Evolutionary conservation across 2,888 invertebrate species (phyloP).

Genomic region (Hermodice carunculata): DNA sequence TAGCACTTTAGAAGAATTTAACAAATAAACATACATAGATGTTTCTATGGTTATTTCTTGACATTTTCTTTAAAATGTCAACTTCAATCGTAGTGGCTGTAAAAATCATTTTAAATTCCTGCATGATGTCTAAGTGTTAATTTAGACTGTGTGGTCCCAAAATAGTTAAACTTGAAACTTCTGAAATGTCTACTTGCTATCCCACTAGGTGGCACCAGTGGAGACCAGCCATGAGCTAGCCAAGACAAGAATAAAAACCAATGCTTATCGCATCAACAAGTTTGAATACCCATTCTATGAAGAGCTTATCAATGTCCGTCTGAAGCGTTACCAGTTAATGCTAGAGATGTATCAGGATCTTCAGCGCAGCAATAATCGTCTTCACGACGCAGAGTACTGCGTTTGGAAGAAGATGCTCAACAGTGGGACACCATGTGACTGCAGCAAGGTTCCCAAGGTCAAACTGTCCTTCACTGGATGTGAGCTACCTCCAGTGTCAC

Average conservation of each 20-base stretch:
- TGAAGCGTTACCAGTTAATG: slow-evolving; percentile 53
- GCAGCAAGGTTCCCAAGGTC: slow-evolving; percentile 32
- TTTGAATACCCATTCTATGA: slow-evolving; percentile 65
- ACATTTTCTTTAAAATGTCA: no score
- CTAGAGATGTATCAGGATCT: slow-evolving; percentile 45
- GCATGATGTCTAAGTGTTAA: no score
- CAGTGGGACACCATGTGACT: slow-evolving; percentile 38
- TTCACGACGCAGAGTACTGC: slow-evolving; percentile 45
- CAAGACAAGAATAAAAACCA: slow-evolving; percentile 57
- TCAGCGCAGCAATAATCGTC: slow-evolving; percentile 33
- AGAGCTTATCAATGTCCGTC: slow-evolving; percentile 57
- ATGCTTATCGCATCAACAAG: slow-evolving; percentile 62
- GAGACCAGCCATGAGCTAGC: slow-evolving; percentile 59
- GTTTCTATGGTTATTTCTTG: no score
- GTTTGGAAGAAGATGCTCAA: slow-evolving; percentile 44
- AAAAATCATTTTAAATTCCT: no score
- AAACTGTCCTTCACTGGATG: slow-evolving; percentile 44
- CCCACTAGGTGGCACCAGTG: slow-evolving; percentile 61
- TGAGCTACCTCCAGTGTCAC: slow-evolving; percentile 43
- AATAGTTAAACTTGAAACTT: no score
- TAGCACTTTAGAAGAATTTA: no score
- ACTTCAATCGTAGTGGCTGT: no score
- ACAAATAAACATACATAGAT: no score
- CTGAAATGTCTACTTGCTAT: no score
- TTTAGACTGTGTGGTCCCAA: no score